Evolutionary conservation across 1,140 invertebrate species (phyloP), one percentile per base, ranked within the genome.

Genomic region (Bradysia coprophila): DNA sequence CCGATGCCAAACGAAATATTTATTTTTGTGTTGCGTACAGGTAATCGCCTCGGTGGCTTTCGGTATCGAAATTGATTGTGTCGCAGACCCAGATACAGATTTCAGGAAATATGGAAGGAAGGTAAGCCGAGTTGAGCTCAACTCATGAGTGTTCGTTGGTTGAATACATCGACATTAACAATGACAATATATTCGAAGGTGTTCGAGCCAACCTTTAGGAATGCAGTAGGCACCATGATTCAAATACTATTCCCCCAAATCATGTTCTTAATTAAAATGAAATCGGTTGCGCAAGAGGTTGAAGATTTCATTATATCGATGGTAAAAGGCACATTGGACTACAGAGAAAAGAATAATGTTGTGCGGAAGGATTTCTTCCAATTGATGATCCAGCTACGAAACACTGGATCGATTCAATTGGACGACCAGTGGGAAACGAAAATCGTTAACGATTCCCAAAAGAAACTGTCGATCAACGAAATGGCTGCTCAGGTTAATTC

Each of bases 311-410:
- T 59, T 36, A 44, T 44, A 21, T 48, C 48, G 4, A 31, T 54
- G 8, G 49, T 55, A 0, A 47, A 50, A 15, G 44, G 51, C 18
- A 51, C 50, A n/a, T 43, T 57, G 8, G 45, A 52, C 21, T 51
- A 55, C 43, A 41, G 57, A 20, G 51, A 57, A 43, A 44, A 48
- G n/a, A 57, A 55, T 34, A 62, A 64, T 9, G 48, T 72, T 16
- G 49, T 50, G 0, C 55, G 70, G 38, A 65, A 66, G 41, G 72
- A 74, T 50, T 65, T 72, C 45, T 45, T 74, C 43, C 67, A 73
- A 42, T 46, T 72, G 22, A 47, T 74, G 4, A 63, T 71, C 36
- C 61, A 67, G 33, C 43, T 73, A 3, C 59, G 61, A 40, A 64
- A 68, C 11, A 63, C 61, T 1, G 61, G 58, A 16, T 50, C 43